phyloP scores from a whole-genome alignment of 2,888 invertebrate genomes.

The Cephonodes hylas region DNA sequence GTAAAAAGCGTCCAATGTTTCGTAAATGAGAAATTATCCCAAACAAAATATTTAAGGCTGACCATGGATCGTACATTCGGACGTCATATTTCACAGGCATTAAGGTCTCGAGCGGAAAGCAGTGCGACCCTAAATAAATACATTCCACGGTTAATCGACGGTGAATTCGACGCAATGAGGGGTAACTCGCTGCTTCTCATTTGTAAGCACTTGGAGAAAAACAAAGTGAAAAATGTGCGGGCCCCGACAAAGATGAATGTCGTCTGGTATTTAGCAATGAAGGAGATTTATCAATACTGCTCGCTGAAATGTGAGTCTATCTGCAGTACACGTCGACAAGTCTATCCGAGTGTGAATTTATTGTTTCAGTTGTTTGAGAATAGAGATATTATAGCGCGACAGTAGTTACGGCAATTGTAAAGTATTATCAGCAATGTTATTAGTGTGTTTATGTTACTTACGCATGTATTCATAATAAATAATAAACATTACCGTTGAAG shows the following conservation, averaged over 20 bases:
- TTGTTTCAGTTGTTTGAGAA: neutral
- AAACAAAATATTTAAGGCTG: neutral
- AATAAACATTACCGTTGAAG: too few species aligned
- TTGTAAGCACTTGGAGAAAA: slow-evolving; percentile 45
- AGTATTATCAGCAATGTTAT: too few species aligned
- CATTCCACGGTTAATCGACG: slow-evolving; percentile 72
- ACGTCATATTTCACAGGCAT: slow-evolving; percentile 64
- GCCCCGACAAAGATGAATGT: slow-evolving; percentile 17
- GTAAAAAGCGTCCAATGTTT: too few species aligned
- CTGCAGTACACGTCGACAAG: neutral
- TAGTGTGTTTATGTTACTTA: too few species aligned
- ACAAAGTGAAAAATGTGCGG: slow-evolving; percentile 32
- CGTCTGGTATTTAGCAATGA: slow-evolving; percentile 15
- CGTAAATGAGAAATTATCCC: too few species aligned
- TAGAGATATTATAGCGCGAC: too few species aligned
- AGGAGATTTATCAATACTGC: slow-evolving; percentile 11
- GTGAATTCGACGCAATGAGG: slow-evolving; percentile 50
- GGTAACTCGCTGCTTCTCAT: slow-evolving; percentile 49
- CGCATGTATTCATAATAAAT: too few species aligned
- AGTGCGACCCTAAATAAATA: slow-evolving; percentile 71
- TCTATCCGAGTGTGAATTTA: neutral
- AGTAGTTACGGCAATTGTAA: too few species aligned
- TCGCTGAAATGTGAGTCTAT: neutral
- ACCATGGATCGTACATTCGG: slow-evolving; percentile 19
- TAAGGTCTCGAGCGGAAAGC: slow-evolving; percentile 49